A percentile compares a stretch with the other conserved stretches of the same genome.
phyloP scores from a whole-genome alignment of 1,140 invertebrate genomes.

The Trichonephila inaurata region DNA sequence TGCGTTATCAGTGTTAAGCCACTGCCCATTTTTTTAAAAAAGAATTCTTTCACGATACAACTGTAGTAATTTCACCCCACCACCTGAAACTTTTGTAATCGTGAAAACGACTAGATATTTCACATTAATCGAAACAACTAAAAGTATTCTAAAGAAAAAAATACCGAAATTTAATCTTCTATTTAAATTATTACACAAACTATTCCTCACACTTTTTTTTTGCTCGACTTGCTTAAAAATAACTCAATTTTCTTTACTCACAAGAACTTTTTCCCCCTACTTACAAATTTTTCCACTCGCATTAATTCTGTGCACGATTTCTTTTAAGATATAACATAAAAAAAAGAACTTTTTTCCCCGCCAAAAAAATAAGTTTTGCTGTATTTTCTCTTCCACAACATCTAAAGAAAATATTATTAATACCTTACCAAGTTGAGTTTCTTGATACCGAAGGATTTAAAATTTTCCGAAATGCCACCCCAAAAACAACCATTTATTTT shows the following conservation, averaged over 20 bases:
- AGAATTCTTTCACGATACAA: no score
- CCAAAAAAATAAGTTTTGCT: neutral
- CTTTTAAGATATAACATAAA: neutral
- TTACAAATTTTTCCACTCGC: neutral
- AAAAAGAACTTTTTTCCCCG: neutral
- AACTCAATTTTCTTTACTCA: neutral
- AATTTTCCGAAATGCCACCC: neutral
- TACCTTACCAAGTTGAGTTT: neutral
- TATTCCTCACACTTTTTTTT: neutral
- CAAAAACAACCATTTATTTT: neutral
- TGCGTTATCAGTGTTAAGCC: no score
- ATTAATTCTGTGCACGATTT: constrained; percentile 1
- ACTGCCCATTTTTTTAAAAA: no score
- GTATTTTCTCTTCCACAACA: neutral
- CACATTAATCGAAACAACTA: no score
- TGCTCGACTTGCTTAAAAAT: neutral
- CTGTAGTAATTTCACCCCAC: no score
- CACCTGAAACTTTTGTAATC: no score
- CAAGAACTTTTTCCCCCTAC: neutral
- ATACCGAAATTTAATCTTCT: no score
- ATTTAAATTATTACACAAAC: neutral
- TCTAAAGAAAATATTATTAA: constrained; percentile 12
- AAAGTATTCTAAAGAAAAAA: no score
- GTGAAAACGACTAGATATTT: no score
- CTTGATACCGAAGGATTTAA: neutral